phyloP scores from a whole-genome alignment of 2,797 vertebrate genomes.

The Ispidina picta region DNA sequence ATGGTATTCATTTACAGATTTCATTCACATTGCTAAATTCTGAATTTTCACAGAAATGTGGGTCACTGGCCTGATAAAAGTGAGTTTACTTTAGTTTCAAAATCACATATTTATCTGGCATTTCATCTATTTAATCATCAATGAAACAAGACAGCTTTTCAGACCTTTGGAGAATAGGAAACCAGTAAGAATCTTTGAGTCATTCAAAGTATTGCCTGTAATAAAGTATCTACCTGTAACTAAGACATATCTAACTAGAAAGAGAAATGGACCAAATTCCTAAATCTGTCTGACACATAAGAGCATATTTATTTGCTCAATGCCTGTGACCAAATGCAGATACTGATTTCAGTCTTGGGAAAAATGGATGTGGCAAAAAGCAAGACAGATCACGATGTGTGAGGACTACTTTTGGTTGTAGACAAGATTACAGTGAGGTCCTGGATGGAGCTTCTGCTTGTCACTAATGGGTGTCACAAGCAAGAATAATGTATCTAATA shows the following conservation, averaged over 20 bases:
- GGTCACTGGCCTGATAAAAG: background rate
- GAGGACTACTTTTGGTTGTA: background rate
- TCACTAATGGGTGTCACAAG: background rate
- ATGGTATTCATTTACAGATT: background rate
- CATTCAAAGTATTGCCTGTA: background rate
- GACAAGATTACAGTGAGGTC: background rate
- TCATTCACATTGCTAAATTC: background rate
- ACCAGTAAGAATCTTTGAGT: background rate
- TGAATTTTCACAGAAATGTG: background rate
- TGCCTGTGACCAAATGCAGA: background rate
- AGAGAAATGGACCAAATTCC: background rate
- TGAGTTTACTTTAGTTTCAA: background rate
- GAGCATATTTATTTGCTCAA: background rate
- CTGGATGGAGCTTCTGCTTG: background rate
- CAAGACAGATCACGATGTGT: background rate
- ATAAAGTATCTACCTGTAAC: background rate
- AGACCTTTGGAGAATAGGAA: background rate
- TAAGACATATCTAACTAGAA: background rate
- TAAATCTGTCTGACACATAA: background rate
- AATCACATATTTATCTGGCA: background rate
- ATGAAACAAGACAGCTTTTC: background rate
- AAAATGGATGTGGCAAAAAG: background rate
- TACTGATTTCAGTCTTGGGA: background rate
- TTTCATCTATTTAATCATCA: background rate
- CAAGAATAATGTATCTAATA: background rate